Percentiles rank a stretch among this genome's conserved stretches.
phyloP scores from a whole-genome alignment of 2,888 invertebrate genomes.

The Metallyticus violacea region DNA sequence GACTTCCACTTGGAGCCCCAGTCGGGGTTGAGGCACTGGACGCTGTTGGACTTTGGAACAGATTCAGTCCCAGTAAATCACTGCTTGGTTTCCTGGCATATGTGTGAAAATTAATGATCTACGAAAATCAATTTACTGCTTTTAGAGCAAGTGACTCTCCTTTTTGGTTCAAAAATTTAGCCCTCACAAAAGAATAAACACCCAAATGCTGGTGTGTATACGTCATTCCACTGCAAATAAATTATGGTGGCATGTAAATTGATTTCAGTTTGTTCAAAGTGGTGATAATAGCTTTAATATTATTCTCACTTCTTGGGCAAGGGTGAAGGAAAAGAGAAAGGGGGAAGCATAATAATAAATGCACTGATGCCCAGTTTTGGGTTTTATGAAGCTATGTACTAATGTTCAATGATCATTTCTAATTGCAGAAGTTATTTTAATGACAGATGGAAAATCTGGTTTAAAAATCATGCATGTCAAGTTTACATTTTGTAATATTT shows the following conservation, averaged over 20 bases:
- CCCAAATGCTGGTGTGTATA: neutral
- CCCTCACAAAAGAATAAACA: neutral
- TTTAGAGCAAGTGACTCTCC: neutral
- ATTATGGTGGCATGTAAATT: too few species aligned
- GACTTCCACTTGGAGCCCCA: constrained; percentile 53
- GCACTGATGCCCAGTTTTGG: too few species aligned
- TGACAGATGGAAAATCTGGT: too few species aligned
- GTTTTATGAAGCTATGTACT: too few species aligned
- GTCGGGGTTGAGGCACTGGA: constrained; percentile 77
- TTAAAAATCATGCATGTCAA: too few species aligned
- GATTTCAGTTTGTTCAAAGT: too few species aligned
- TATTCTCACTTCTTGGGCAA: too few species aligned
- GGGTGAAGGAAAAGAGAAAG: too few species aligned
- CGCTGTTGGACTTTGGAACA: constrained; percentile 76
- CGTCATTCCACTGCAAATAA: neutral
- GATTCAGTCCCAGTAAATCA: constrained; percentile 74
- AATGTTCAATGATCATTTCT: too few species aligned
- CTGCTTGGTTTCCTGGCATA: constrained; percentile 58
- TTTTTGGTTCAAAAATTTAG: neutral
- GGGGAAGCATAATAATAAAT: too few species aligned
- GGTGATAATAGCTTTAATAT: neutral
- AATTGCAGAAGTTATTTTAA: too few species aligned
- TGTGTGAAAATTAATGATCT: neutral
- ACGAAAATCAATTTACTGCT: neutral
- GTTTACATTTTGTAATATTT: too few species aligned